phyloP scores from a whole-genome alignment of 1,140 invertebrate genomes.

The Ectropis grisescens region DNA sequence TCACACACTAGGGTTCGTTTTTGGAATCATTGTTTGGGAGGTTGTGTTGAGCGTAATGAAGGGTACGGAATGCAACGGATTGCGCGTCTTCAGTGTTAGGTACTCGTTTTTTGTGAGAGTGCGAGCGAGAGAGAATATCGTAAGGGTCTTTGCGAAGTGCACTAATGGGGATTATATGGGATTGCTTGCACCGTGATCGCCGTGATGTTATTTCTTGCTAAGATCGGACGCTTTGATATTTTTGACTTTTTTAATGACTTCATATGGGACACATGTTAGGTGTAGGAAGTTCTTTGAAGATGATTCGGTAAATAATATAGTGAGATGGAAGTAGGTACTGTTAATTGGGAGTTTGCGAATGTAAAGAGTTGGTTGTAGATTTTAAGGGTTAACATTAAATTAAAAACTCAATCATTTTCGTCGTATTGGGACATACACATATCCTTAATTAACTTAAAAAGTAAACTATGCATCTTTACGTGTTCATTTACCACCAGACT shows the following conservation, averaged over 20 bases:
- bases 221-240: slow-evolving; percentile 13
- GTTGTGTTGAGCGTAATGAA: no score
- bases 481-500: no score
- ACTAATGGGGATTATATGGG: slow-evolving; percentile 59
- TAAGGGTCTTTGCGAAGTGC: slow-evolving; percentile 51
- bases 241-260: slow-evolving; percentile 4
- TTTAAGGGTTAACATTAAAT: no score
- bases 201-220: slow-evolving; percentile 22
- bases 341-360: background rate
- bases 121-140: slow-evolving; percentile 30
- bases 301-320: background rate
- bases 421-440: no score
- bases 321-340: background rate
- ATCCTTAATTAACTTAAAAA: no score
- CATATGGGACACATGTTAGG: no score
- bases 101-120: slow-evolving; percentile 54
- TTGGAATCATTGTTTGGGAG: no score
- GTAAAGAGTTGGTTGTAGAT: no score
- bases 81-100: slow-evolving; percentile 52
- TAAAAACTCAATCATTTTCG: no score
- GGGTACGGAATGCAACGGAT: slow-evolving; percentile 54
- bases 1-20: no score
- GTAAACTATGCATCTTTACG: no score
- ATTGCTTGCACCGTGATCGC: slow-evolving; percentile 25
- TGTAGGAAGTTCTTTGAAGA: background rate